Conservation (phyloP, 2,113 vertebrate species). For the Charina bottae region DNA sequence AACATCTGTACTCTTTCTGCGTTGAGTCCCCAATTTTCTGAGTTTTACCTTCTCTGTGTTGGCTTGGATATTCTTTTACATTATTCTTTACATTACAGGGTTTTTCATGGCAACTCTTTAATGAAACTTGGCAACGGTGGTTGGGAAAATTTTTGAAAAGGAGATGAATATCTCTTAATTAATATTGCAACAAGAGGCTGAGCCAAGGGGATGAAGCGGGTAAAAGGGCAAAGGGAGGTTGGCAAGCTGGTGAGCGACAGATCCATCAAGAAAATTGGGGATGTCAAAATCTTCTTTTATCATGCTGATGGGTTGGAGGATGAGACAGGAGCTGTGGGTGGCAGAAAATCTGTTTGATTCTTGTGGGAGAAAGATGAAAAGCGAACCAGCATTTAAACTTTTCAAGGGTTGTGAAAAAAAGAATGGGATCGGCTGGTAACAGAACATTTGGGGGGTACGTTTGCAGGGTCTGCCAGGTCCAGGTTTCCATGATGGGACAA, state of each 20-base stretch:
- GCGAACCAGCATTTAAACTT: neutral
- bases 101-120: neutral
- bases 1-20: neutral
- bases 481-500: neutral
- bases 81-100: neutral
- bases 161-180: neutral
- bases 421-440: neutral
- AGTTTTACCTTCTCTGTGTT: neutral
- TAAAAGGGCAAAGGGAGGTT: neutral
- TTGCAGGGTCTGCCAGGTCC: neutral
- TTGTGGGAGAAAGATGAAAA: neutral
- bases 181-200: neutral
- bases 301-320: neutral
- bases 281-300: conserved; percentile 12
- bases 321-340: conserved; percentile 30
- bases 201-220: neutral
- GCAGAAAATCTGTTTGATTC: conserved; percentile 33
- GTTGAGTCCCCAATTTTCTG: neutral
- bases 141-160: neutral
- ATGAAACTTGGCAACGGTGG: neutral
- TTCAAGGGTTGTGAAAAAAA: neutral
- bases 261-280: conserved; percentile 20
- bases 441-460: neutral
- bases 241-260: conserved; percentile 3
- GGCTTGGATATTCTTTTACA: neutral